phyloP scores from a whole-genome alignment of 30 jellyfish, hydroid and myxozoan species.

The Aurelia aurita complex sp. Pacific region DNA sequence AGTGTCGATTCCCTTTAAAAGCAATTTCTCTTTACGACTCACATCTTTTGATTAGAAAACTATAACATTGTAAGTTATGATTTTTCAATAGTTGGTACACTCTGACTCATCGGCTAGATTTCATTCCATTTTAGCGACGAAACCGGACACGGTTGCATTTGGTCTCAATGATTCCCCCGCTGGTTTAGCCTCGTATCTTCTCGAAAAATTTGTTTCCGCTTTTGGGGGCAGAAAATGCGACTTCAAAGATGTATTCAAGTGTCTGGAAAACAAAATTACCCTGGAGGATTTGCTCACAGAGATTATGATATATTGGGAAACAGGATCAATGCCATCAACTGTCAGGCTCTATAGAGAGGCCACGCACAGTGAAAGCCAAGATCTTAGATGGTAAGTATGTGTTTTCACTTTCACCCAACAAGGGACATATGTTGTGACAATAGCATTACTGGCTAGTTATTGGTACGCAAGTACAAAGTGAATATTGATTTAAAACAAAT shows the following conservation, averaged over 20 bases:
- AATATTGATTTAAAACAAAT: no score
- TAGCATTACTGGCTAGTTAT: no score
- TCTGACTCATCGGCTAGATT: background rate
- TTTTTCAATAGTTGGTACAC: no score
- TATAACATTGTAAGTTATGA: no score
- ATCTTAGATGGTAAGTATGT: constrained; percentile 11
- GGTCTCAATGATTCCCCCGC: constrained; percentile 65
- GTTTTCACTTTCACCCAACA: no score
- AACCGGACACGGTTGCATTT: constrained; percentile 70
- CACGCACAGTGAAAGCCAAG: background rate
- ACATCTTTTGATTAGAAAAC: no score
- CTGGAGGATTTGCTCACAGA: constrained; percentile 68
- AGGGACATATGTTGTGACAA: no score
- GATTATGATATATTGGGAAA: constrained; percentile 67
- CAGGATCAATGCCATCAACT: constrained; percentile 61
- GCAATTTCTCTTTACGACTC: no score
- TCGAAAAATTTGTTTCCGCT: constrained; percentile 51
- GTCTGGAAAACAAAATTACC: constrained; percentile 24
- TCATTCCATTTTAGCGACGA: constrained; percentile 42
- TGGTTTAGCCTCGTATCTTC: constrained; percentile 65
- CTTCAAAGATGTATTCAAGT: constrained; percentile 8
- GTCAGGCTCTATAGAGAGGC: constrained; percentile 58
- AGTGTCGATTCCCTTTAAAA: no score
- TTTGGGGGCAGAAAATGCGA: constrained; percentile 20
- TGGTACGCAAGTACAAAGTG: no score